A percentile compares a stretch with the other conserved stretches of the same genome.
These are phyloP conservation scores for Pseudopodoces humilis DNA, from an alignment of 2,113 vertebrate genomes.

Conservation along the genomic window DNA sequence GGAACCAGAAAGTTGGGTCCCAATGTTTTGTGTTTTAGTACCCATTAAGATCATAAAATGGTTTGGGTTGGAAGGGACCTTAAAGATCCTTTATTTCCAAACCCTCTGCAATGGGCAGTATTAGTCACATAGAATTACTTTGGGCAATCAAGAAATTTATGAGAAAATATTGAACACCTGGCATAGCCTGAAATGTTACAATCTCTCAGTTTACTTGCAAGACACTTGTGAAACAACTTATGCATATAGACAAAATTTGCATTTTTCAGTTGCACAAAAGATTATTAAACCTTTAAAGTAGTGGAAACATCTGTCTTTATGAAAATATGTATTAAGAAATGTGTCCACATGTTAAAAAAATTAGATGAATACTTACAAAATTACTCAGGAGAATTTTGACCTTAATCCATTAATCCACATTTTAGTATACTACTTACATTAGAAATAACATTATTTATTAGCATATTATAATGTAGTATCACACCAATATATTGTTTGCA, in stretches of 20 bases:
- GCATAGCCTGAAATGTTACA: background rate
- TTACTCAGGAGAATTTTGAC: conserved; percentile 10
- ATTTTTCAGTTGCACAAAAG: conserved; percentile 25
- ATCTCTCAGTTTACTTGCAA: conserved; percentile 14
- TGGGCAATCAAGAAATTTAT: background rate
- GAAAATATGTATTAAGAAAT: background rate
- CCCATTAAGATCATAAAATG: conserved; percentile 1
- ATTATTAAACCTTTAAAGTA: conserved; percentile 22
- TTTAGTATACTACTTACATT: background rate
- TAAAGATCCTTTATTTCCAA: background rate
- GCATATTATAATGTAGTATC: background rate
- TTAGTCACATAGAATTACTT: conserved; percentile 45
- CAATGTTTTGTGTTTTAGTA: background rate
- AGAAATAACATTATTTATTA: background rate
- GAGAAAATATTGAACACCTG: conserved; percentile 8
- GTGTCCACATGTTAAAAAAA: conserved; percentile 22
- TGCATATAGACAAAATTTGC: conserved; percentile 5
- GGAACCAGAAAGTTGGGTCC: conserved; percentile 8
- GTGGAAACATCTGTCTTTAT: conserved; percentile 29
- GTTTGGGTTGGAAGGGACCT: background rate
- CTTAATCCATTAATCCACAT: background rate
- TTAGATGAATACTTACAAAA: conserved; percentile 11
- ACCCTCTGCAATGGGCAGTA: background rate
- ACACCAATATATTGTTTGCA: background rate
- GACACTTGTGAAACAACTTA: conserved; percentile 56